Evolutionary conservation across 37 sponge, comb jelly and placozoan species (phyloP), one percentile per base, ranked within the genome.

Genomic region (Diacarnus erythraeanus): DNA sequence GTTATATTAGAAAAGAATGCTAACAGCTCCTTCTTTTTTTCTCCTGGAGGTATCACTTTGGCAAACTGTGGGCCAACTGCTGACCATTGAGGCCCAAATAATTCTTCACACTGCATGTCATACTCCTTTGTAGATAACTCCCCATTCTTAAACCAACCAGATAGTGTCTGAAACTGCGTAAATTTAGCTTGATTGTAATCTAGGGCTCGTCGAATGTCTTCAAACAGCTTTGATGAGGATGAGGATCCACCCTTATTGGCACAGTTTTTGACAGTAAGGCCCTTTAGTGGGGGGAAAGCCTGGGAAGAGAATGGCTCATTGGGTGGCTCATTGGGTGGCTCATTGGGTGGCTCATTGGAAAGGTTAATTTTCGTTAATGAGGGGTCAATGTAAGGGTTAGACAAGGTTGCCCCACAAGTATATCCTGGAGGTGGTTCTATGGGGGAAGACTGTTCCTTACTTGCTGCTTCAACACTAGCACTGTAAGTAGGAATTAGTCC

Each of bases 71-170:
- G 82, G 0, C 82, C 82, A 29, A 82, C 22, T 21, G 39, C 54
- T 31, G n/a, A 17, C 82, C 82, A 82, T 29, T 47, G 37, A 2
- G 22, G 30, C 0, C 82, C 82, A 74, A 82, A 82, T 27, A 82
- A 64, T 1, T 43, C n/a, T 8, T 15, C 51, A 60, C 90, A 80
- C 20, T 76, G 75, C 6, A 30, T 9, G 6, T 56, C 44, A 34
- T 84, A 89, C 34, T 84, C 77, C 15, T 71, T 30, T 0, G 63
- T 77, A 2, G 64, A 30, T 30, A 89, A 66, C 9, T 75, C 69
- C 1, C 65, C 57, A 40, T 54, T 84, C 29, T 42, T 35, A 70
- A 79, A 89, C 71, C 57, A 59, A 20, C 90, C 77, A 31, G 77
- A 80, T 18, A 75, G 56, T 31, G 73, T 68, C 26, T 74, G 72